Percentiles rank a stretch among this genome's conserved stretches.
These are phyloP conservation scores for Lipotes vexillifer DNA, from an alignment of 2,113 vertebrate species.

Conservation along the genomic window DNA sequence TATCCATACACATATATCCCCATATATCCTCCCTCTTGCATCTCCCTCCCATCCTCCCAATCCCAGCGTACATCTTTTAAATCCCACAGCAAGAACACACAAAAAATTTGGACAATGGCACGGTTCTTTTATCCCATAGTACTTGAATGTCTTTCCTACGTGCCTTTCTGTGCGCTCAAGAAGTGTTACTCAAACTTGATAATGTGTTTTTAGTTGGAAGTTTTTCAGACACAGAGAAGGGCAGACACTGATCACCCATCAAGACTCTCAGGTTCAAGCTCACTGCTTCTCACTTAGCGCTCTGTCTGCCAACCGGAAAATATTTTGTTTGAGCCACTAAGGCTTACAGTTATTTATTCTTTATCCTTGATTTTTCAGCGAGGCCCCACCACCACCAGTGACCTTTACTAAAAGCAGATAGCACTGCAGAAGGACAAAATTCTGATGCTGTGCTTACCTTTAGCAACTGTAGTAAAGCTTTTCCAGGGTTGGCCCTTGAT, in stretches of 20 bases:
- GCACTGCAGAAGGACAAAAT: neutral
- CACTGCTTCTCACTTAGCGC: neutral
- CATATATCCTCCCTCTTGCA: too few relatives aligned
- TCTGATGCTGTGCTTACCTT: slow-evolving; percentile 12
- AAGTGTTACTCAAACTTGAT: neutral
- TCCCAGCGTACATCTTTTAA: neutral
- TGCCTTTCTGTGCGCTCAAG: neutral
- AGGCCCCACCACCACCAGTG: neutral
- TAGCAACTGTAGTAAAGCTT: slow-evolving; percentile 55
- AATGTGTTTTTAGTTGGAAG: neutral
- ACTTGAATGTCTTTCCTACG: neutral
- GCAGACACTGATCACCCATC: neutral
- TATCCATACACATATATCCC: too few relatives aligned
- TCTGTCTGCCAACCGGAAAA: slow-evolving; percentile 5
- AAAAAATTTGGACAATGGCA: neutral
- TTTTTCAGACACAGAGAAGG: neutral
- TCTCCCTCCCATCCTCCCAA: too few relatives aligned
- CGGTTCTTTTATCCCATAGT: neutral
- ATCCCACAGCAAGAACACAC: fast-evolving
- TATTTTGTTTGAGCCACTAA: slow-evolving; percentile 38
- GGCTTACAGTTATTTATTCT: slow-evolving; percentile 51
- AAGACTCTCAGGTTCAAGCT: slow-evolving; percentile 20
- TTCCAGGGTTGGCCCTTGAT: neutral
- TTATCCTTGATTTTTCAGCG: slow-evolving; percentile 53
- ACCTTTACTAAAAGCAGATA: slow-evolving; percentile 31